phyloP scores from a whole-genome alignment of 2,797 vertebrate genomes.

The Pseudochirops cupreus region DNA sequence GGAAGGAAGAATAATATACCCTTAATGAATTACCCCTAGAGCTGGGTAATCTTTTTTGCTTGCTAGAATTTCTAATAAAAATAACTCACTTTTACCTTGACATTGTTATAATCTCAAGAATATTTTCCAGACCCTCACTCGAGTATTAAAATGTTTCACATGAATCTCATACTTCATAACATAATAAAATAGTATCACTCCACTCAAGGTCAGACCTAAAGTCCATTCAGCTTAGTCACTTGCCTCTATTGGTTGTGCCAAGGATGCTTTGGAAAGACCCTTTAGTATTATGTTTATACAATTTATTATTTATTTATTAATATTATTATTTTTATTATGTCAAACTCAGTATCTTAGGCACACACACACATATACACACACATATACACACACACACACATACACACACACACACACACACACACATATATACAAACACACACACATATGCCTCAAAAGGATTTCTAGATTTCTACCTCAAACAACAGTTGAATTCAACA shows the following conservation, averaged over 20 bases:
- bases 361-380: too few relatives aligned
- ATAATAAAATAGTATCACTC: neutral
- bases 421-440: neutral
- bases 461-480: neutral
- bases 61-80: neutral
- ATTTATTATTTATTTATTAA: too few relatives aligned
- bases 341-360: neutral
- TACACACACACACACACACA: too few relatives aligned
- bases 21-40: slow-evolving; percentile 74
- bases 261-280: neutral
- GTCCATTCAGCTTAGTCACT: neutral
- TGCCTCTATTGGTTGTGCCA: neutral
- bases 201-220: neutral
- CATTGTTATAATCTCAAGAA: slow-evolving; percentile 10
- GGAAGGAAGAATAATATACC: slow-evolving; percentile 73
- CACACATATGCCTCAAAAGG: neutral
- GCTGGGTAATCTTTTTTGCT: neutral
- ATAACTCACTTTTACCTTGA: neutral
- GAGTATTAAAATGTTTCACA: neutral
- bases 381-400: neutral
- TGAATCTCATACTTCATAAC: slow-evolving; percentile 19
- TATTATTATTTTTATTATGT: neutral
- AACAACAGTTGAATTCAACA: neutral
- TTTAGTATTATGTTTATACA: neutral
- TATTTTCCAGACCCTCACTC: slow-evolving; percentile 35